Base-by-base conservation (phyloP, 1,140 invertebrate genomes). In the Drosophila setifemur region DNA sequence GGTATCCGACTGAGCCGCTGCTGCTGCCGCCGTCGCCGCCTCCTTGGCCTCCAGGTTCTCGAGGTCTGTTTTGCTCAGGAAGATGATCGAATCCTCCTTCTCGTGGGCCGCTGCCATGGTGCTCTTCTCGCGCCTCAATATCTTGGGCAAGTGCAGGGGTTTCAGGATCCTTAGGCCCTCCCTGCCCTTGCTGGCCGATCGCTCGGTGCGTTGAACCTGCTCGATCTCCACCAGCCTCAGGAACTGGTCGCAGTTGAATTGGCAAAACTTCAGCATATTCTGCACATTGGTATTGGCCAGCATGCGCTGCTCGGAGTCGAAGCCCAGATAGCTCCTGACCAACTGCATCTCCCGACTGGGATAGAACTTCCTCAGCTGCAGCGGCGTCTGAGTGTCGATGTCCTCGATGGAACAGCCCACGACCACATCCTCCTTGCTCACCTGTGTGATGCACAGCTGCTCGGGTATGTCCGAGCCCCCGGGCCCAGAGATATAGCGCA, bases 21-120 rank as follows among this genome's bases (percentile, higher is more conserved):
- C 14, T 19, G 48, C 23, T 7, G 55, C 45, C 77, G 88, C 71
- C 90, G 91, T 35, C 64, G 89, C 54, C 1, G 76, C 74, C 19
- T 91, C 85, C 21, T 90, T 90, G 12, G 79, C 82, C 50, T 90
- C 89, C 89, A 93, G 90, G 69, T 93, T 92, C 71, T 92, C 92
- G 43, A 93, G 86, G 91, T 93, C 93, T 43, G 92, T 91, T 90
- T 93, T 93, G 76, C 92, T 93, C 53, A 93, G 90, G 79, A 93
- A 93, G 89, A 93, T 93, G 23, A 93, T 93, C 0, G 92, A 93
- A 23, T 93, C 92, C 87, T 93, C 93, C 23, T 92, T 93, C 75
- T 93, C 93, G 52, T 93, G 92, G 2, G 92, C 92, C 11, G 70
- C 52, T 29, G 77, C 57, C 58, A 93, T 93, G 33, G 72, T 70